Conservation (phyloP, 2,888 invertebrate species). For the Leptopilina syphax region DNA sequence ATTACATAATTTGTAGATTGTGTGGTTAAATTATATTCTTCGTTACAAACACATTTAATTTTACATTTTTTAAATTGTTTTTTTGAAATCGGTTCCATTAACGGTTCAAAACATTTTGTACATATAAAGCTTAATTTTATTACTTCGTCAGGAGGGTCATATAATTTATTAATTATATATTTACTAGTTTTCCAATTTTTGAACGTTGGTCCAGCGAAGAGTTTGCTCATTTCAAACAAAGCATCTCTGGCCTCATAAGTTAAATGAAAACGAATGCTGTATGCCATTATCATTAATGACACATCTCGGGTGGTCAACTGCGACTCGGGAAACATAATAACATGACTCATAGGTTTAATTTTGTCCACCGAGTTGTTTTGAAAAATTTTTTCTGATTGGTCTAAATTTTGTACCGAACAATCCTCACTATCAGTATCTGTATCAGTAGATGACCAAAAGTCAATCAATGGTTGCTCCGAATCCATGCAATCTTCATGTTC, state of each 20-base stretch:
- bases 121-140: slow-evolving; percentile 35
- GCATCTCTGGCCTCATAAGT: slow-evolving; percentile 20
- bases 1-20: slow-evolving; percentile 24
- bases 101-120: slow-evolving; percentile 13
- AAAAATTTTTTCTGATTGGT: neutral
- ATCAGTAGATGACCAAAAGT: too few relatives aligned
- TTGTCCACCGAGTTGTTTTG: neutral
- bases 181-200: slow-evolving; percentile 3
- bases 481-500: neutral
- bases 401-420: neutral
- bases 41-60: neutral
- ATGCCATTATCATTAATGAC: neutral
- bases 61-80: slow-evolving; percentile 36
- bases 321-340: slow-evolving; percentile 3
- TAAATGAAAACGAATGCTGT: slow-evolving; percentile 5
- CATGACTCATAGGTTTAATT: neutral
- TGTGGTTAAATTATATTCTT: slow-evolving; percentile 38
- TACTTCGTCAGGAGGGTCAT: slow-evolving; percentile 41
- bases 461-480: neutral
- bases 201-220: slow-evolving; percentile 5
- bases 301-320: neutral
- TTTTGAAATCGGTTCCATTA: slow-evolving; percentile 33
- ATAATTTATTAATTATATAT: slow-evolving; percentile 11
- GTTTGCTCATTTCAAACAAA: slow-evolving; percentile 12
- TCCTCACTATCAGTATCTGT: too few relatives aligned